phyloP scores from a whole-genome alignment of 2,888 invertebrate species.

The Ormyrus rosae region DNA sequence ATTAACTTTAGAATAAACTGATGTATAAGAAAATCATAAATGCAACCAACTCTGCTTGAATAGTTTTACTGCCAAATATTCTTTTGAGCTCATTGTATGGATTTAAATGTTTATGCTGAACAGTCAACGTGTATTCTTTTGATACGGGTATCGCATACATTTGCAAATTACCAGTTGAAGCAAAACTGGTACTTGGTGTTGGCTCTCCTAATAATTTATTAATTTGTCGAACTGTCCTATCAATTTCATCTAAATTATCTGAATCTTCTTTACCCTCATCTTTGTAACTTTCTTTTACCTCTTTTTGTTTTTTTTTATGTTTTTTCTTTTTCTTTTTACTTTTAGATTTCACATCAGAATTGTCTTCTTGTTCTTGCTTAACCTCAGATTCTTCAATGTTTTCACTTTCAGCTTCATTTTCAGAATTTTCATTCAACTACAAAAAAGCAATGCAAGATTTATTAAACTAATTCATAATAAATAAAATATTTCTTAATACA shows the following conservation, averaged over 20 bases:
- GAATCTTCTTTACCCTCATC: conserved; percentile 52
- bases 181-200: conserved; percentile 67
- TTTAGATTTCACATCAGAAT: conserved; percentile 74
- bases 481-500: neutral
- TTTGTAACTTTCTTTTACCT: conserved; percentile 27
- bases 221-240: conserved; percentile 82
- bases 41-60: conserved; percentile 80
- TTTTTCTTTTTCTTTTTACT: conserved; percentile 57
- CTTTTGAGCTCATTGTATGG: conserved; percentile 88
- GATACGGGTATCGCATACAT: conserved; percentile 55
- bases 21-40: neutral
- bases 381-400: conserved; percentile 78
- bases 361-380: conserved; percentile 81
- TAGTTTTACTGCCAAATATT: conserved; percentile 88
- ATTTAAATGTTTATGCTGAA: conserved; percentile 85
- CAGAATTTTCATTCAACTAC: conserved; percentile 83
- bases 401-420: conserved; percentile 79
- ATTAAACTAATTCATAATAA: neutral
- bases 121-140: conserved; percentile 78
- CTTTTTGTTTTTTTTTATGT: conserved; percentile 60
- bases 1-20: neutral
- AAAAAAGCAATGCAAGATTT: conserved; percentile 49
- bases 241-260: conserved; percentile 81
- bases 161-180: conserved; percentile 57
- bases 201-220: conserved; percentile 82